These are phyloP conservation scores for Drosophila kepulauana DNA, from an alignment of 1,140 invertebrate species.

Conservation along the genomic window DNA sequence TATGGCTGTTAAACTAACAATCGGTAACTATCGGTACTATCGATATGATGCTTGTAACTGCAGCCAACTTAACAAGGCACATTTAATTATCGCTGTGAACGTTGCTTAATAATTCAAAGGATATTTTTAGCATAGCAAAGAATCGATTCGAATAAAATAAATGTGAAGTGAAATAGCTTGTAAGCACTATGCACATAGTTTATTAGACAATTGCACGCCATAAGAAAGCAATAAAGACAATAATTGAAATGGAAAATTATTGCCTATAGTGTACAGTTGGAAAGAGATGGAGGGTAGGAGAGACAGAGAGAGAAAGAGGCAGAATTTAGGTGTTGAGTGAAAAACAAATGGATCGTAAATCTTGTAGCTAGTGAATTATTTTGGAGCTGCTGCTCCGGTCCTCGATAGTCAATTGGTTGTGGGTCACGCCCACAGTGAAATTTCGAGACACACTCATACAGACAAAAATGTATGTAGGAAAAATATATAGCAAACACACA, in stretches of 20 bases:
- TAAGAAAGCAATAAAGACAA: slow-evolving; percentile 16
- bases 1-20: too few relatives aligned
- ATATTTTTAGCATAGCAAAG: too few relatives aligned
- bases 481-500: too few relatives aligned
- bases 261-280: background rate
- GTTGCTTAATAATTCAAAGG: too few relatives aligned
- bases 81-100: too few relatives aligned
- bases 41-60: too few relatives aligned
- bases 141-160: background rate
- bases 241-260: background rate
- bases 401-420: slow-evolving; percentile 9
- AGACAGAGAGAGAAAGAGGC: background rate
- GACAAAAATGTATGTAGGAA: too few relatives aligned
- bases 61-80: too few relatives aligned
- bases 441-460: too few relatives aligned
- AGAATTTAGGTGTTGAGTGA: slow-evolving; percentile 43
- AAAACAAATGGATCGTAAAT: slow-evolving; percentile 73
- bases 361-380: slow-evolving; percentile 20
- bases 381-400: background rate
- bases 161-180: background rate
- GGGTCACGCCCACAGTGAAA: too few relatives aligned
- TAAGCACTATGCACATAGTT: background rate
- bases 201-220: slow-evolving; percentile 1
- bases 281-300: background rate
- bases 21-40: too few relatives aligned